phyloP scores from a whole-genome alignment of 2,888 invertebrate genomes.

The Xestoiulus laeticollis region DNA sequence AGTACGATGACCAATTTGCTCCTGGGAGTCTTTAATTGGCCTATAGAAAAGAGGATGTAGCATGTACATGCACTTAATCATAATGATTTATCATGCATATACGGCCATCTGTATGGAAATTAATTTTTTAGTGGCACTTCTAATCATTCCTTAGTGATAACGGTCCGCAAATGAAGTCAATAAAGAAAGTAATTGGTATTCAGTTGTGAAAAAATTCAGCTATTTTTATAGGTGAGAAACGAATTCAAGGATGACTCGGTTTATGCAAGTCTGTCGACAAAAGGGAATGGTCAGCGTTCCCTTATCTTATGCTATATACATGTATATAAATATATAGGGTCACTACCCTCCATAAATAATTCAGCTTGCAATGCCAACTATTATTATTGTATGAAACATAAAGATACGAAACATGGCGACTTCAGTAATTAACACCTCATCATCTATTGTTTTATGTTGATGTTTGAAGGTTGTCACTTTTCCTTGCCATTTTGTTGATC shows the following conservation, averaged over 20 bases:
- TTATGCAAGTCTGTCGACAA: not conserved
- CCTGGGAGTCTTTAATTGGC: not conserved
- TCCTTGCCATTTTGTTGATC: not conserved
- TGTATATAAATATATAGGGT: not conserved
- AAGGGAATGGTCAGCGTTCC: not conserved
- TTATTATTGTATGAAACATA: conserved; percentile 40
- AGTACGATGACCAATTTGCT: conserved; percentile 3
- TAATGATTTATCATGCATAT: not conserved
- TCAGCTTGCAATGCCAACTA: conserved; percentile 29
- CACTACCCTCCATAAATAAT: conserved; percentile 34
- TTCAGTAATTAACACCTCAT: conserved; percentile 38
- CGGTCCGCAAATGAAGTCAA: conserved; percentile 28
- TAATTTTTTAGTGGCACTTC: not conserved
- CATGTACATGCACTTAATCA: not conserved
- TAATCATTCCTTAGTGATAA: conserved; percentile 10
- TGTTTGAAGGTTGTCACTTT: conserved; percentile 25
- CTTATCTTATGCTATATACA: not conserved
- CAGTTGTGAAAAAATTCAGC: conserved; percentile 12
- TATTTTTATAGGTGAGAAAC: conserved; percentile 14
- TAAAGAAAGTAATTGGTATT: not conserved
- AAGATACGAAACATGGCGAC: conserved; percentile 39
- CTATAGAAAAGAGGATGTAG: not conserved
- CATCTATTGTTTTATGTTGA: conserved; percentile 32
- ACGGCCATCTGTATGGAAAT: conserved; percentile 23
- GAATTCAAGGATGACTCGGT: not conserved